phyloP scores from a whole-genome alignment of 1,140 invertebrate species.

The Drosophila chauvacae region DNA sequence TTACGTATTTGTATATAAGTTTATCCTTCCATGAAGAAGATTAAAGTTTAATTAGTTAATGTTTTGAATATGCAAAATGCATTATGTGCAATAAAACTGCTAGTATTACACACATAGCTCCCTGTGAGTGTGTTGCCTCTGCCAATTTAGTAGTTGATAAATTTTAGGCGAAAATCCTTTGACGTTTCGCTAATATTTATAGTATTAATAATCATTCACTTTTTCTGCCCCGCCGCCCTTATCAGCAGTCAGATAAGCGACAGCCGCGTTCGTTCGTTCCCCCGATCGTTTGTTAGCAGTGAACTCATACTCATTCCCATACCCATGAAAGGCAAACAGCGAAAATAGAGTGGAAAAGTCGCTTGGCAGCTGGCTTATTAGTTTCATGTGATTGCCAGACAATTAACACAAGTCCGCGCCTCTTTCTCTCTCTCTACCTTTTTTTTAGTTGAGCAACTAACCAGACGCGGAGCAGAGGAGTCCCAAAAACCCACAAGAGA shows the following conservation, averaged over 20 bases:
- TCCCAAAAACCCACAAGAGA: background rate
- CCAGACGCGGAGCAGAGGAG: slow-evolving; percentile 32
- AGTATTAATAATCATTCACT: slow-evolving; percentile 76
- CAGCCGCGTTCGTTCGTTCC: slow-evolving; percentile 18
- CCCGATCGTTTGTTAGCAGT: slow-evolving; percentile 41
- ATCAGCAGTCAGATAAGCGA: slow-evolving; percentile 64
- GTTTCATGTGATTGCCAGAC: slow-evolving; percentile 65
- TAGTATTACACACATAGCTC: slow-evolving; percentile 11
- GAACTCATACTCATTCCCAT: slow-evolving; percentile 39
- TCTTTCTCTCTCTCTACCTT: slow-evolving; percentile 17
- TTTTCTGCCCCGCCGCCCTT: slow-evolving; percentile 39
- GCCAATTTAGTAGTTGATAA: slow-evolving; percentile 61
- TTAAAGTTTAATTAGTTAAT: background rate
- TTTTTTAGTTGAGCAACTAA: slow-evolving; percentile 59
- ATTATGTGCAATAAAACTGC: background rate
- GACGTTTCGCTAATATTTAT: slow-evolving; percentile 75
- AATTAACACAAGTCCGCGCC: slow-evolving; percentile 61
- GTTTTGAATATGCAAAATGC: no score
- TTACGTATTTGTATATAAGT: background rate
- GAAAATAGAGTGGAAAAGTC: slow-evolving; percentile 52
- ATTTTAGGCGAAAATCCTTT: slow-evolving; percentile 69
- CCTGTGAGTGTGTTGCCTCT: slow-evolving; percentile 22
- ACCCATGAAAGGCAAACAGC: slow-evolving; percentile 39
- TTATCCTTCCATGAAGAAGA: background rate
- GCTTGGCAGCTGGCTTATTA: slow-evolving; percentile 62